A percentile compares a stretch with the other conserved stretches of the same genome.
phyloP scores from a whole-genome alignment of 1,140 invertebrate species.

The Ctenoplectra terminalis region DNA sequence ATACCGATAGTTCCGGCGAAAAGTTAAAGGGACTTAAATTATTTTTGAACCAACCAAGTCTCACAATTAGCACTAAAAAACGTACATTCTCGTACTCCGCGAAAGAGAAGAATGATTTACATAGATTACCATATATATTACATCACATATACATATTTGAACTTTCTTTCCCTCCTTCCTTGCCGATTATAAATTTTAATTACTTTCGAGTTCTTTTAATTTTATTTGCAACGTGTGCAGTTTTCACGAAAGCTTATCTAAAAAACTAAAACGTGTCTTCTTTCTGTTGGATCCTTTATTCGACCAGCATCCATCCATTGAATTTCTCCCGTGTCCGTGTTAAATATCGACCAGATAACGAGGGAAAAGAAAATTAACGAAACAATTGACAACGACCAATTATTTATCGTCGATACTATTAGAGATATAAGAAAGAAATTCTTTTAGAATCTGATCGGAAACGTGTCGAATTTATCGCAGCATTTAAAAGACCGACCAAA shows the following conservation, averaged over 20 bases:
- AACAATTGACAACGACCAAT: too few relatives aligned
- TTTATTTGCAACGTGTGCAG: neutral
- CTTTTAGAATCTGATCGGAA: too few relatives aligned
- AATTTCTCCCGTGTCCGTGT: too few relatives aligned
- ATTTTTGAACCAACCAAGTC: constrained; percentile 32
- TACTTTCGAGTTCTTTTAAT: neutral
- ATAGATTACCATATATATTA: constrained; percentile 46
- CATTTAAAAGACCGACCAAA: neutral
- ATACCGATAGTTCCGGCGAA: neutral
- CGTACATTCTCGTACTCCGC: constrained; percentile 23
- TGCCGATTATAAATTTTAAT: constrained; percentile 34
- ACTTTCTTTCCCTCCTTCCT: neutral
- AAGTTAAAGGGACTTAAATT: constrained; percentile 37
- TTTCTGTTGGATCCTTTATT: too few relatives aligned
- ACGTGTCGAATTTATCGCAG: too few relatives aligned
- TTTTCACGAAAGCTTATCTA: neutral
- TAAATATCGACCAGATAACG: too few relatives aligned
- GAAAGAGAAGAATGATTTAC: constrained; percentile 29
- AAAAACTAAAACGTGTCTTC: neutral
- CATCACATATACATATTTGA: constrained; percentile 25
- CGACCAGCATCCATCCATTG: too few relatives aligned
- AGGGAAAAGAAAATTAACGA: neutral
- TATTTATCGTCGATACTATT: too few relatives aligned
- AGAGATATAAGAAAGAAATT: too few relatives aligned
- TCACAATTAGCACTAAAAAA: constrained; percentile 28